phyloP scores from a whole-genome alignment of 2,797 vertebrate species.

The Tympanoctomys barrerae region DNA sequence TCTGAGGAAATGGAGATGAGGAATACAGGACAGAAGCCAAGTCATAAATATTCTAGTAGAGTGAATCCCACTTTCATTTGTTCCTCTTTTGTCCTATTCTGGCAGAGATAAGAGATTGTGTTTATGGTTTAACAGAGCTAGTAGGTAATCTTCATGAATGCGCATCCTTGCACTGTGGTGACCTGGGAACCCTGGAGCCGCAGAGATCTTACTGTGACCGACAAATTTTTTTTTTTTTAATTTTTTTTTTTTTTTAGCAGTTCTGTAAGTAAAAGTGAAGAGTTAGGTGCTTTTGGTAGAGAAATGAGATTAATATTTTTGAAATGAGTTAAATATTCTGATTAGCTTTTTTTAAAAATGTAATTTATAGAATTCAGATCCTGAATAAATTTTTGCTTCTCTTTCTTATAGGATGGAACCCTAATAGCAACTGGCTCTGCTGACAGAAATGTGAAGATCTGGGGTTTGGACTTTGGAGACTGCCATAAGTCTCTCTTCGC shows the following conservation, averaged over 20 bases:
- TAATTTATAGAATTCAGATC: not conserved
- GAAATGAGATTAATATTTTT: not conserved
- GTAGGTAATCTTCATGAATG: not conserved
- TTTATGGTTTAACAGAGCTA: not conserved
- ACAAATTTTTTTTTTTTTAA: not conserved
- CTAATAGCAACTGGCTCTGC: slow-evolving; percentile 97
- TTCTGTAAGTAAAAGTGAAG: not conserved
- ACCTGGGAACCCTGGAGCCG: not conserved
- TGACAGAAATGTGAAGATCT: slow-evolving; percentile 98
- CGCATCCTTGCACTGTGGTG: not conserved
- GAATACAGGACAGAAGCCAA: not conserved
- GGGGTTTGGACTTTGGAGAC: slow-evolving; percentile 99
- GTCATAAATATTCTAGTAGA: not conserved
- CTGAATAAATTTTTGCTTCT: not conserved
- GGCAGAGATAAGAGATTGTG: not conserved
- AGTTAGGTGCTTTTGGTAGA: not conserved
- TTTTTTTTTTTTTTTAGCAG: not conserved
- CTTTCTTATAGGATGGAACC: slow-evolving; percentile 91
- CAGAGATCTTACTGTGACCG: not conserved
- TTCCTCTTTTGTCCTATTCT: not conserved
- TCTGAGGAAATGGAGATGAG: not conserved
- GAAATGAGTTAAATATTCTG: not conserved
- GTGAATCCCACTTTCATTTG: not conserved
- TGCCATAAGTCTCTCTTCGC: slow-evolving; percentile 98
- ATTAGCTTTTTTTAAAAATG: slow-evolving; percentile 25